These are phyloP conservation scores for Pyrochroa serraticornis DNA, from an alignment of 2,888 invertebrate species.

Conservation along the genomic window DNA sequence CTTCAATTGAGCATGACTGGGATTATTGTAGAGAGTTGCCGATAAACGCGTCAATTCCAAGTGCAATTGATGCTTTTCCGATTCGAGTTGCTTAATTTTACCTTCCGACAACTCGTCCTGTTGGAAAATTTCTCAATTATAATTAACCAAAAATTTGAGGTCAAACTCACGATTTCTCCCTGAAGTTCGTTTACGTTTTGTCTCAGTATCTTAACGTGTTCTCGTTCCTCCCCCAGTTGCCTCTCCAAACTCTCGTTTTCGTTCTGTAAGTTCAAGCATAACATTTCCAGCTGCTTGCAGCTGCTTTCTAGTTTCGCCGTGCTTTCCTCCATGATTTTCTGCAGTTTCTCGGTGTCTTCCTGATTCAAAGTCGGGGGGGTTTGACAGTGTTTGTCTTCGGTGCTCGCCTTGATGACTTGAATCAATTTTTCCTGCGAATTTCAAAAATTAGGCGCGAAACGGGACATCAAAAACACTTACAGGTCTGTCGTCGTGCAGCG, in stretches of 20 bases:
- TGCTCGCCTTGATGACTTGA: too few species aligned
- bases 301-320: constrained; percentile 52
- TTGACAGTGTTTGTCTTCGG: constrained; percentile 31
- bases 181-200: constrained; percentile 49
- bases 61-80: constrained; percentile 35
- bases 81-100: constrained; percentile 34
- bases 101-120: neutral
- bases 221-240: constrained; percentile 46
- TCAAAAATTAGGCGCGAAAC: neutral
- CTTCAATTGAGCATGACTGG: constrained; percentile 42
- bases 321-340: constrained; percentile 52
- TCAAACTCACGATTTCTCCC: constrained; percentile 42
- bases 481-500: constrained; percentile 23
- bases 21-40: constrained; percentile 24
- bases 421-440: constrained; percentile 33
- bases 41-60: constrained; percentile 20
- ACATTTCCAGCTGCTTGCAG: constrained; percentile 53
- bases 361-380: constrained; percentile 44
- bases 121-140: too few species aligned
- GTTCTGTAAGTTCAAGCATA: constrained; percentile 49
- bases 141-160: neutral
- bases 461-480: constrained; percentile 31
- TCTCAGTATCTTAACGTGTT: constrained; percentile 43
- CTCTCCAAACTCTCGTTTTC: constrained; percentile 52
- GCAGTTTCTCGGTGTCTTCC: constrained; percentile 48